Base-by-base conservation (phyloP, 2,888 invertebrate genomes). In the Andrena camellia region DNA sequence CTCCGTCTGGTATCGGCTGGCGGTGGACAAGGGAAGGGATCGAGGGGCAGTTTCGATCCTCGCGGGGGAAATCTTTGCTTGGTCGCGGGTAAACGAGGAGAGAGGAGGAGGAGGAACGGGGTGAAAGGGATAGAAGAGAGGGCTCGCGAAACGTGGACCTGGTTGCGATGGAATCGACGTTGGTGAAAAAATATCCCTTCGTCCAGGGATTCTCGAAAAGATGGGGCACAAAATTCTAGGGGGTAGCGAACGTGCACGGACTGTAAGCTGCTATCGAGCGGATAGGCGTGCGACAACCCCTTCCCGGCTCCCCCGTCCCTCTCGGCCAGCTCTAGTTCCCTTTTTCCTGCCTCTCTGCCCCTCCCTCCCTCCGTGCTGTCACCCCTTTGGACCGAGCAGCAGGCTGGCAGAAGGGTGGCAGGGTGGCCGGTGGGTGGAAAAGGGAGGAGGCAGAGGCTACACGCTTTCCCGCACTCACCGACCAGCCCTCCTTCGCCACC, bases 241-340 rank as follows among this genome's bases (percentile, higher is more conserved):
- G 89, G 90, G 88, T 84, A 89, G 91, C 78, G 91, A 92, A 91
- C 91, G 91, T 91, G 91, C 90, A 90, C 89, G 91, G 92, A 90
- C 91, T 91, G 92, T 92, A 93, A 93, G 93, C 93, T 90, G 92
- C 93, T 94, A 94, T 94, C 92, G 93, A 94, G 93, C 93, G 93
- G 91, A 92, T 93, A 93, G 92, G 92, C 92, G 92, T 90, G 90
- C 92, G 92, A 91, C 92, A 90, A 88, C 90, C 90, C 81, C 86
- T 86, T 86, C 84, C 89, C 88, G 87, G 70, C 59, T 64, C 63
- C 57, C 74, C 76, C 70, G 71, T 57, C 81, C 74, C 68, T 72
- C 67, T 60, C 75, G 84, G 73, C 83, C 82, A 74, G 77, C 85
- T 81, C 84, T 78, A 83, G 72, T 81, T 88, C 90, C 85, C 87